Percentiles rank a stretch among this genome's conserved stretches.
phyloP scores from a whole-genome alignment of 2,888 invertebrate genomes.

The Holacanthella duospinosa region DNA sequence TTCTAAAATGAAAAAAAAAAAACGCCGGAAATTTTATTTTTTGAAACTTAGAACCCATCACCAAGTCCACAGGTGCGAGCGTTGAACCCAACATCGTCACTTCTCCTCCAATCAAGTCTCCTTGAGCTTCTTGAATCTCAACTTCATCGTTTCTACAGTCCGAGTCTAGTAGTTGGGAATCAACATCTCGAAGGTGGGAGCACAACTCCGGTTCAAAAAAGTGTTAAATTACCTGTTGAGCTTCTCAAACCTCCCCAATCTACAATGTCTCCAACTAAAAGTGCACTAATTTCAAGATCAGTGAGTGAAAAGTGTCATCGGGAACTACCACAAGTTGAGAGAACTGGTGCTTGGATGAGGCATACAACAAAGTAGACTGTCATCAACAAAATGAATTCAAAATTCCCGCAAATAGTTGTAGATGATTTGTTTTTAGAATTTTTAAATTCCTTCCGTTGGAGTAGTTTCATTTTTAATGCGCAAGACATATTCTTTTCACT shows the following conservation, averaged over 20 bases:
- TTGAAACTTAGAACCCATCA: not conserved
- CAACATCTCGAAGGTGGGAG: not conserved
- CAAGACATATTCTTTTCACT: too few relatives aligned
- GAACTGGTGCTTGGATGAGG: not conserved
- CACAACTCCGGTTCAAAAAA: not conserved
- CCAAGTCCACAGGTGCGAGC: not conserved
- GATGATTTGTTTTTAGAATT: too few relatives aligned
- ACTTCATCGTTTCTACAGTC: not conserved
- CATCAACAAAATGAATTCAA: not conserved
- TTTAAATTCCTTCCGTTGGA: too few relatives aligned
- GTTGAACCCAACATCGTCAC: not conserved
- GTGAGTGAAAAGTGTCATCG: slow-evolving; percentile 1
- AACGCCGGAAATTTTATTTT: not conserved
- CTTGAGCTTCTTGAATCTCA: not conserved
- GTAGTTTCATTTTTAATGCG: too few relatives aligned
- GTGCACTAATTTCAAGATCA: not conserved
- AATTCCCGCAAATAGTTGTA: too few relatives aligned
- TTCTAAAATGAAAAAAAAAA: not conserved
- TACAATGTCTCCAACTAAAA: not conserved
- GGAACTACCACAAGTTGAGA: not conserved
- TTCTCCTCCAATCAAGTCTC: not conserved
- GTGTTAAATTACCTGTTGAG: not conserved
- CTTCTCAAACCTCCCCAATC: not conserved
- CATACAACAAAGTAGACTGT: not conserved
- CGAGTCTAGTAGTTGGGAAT: slow-evolving; percentile 2